Base-by-base conservation (phyloP, 2,113 vertebrate genomes). In the Carettochelys insculpta region DNA sequence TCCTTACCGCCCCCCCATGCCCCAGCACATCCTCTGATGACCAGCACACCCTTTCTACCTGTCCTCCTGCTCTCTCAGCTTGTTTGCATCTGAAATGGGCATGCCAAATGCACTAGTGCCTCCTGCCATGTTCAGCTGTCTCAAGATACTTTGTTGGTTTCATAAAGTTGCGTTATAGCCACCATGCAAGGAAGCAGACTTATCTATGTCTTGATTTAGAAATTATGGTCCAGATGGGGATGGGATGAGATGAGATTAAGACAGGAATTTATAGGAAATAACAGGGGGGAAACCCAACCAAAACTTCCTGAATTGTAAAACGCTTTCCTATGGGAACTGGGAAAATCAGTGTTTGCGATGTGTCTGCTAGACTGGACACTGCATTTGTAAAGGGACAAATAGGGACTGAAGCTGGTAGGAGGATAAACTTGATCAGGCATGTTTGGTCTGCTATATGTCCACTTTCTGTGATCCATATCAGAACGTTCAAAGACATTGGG, bases 31-130 rank as follows among this genome's bases (percentile, higher is more conserved):
- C 2, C 41, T 75, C 22, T 75, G 12, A 10, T 29, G 7, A 75
- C 41, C 38, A 25, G 41, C 45, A 43, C 11, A 71, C 5, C n/a
- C 52, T 20, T 52, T 50, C 31, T 24, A 8, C 52, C 19, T 3
- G 0, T 50, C 31, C 53, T 9, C 52, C 19, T 3, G 0, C 29
- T 12, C 61, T 9, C 6, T 1, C 2, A 38, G 24, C 25, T 75
- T 41, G 71, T 75, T 24, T 27, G 71, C 71, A 27, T 45, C 41
- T 25, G 71, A 75, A 75, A 75, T 29, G 41, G 24, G 24, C 45
- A 41, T 41, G 45, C 41, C 43, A 10, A 75, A 75, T 75, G 43
- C 71, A 75, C 41, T 10, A 11, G 11, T 13, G 71, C 24, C 71
- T 16, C 45, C 41, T 45, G 24, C 41, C 43, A 45, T 41, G 16